Conservation (phyloP, 2,888 invertebrate genomes). For the Trachelus troglodyta region DNA sequence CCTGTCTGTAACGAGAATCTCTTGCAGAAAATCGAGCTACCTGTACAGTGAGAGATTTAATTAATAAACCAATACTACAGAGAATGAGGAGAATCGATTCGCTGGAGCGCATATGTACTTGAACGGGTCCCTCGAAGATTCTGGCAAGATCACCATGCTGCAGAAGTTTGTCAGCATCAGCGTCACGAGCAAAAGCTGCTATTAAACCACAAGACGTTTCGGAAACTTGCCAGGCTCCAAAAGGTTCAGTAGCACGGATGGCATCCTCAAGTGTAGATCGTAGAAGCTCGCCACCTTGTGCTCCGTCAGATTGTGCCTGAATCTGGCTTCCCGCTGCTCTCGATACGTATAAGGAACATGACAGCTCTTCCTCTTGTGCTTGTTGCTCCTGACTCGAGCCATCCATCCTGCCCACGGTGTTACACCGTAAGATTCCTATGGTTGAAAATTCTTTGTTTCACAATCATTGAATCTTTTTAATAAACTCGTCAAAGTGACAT, state of each 20-base stretch:
- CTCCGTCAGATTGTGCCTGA: conserved; percentile 36
- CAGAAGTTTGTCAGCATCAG: conserved; percentile 64
- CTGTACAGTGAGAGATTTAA: conserved; percentile 32
- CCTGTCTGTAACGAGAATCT: conserved; percentile 62
- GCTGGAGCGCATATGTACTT: conserved; percentile 42
- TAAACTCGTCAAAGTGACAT: not conserved
- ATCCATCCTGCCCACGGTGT: conserved; percentile 41
- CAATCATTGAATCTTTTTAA: not conserved
- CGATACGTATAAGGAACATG: conserved; percentile 56
- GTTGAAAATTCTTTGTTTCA: not conserved
- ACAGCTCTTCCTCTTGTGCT: conserved; percentile 36
- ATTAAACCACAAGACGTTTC: conserved; percentile 65
- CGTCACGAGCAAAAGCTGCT: conserved; percentile 61
- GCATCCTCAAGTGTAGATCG: conserved; percentile 51
- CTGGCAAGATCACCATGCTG: conserved; percentile 62
- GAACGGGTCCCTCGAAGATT: conserved; percentile 64
- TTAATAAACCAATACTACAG: not conserved
- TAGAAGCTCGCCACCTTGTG: conserved; percentile 33
- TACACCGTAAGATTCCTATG: not conserved
- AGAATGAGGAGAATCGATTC: not conserved
- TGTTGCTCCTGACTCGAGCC: conserved; percentile 20
- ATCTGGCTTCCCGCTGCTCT: conserved; percentile 41
- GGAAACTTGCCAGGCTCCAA: conserved; percentile 53
- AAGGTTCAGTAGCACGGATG: conserved; percentile 47
- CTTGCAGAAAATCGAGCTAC: conserved; percentile 65